These are phyloP conservation scores for Chelonia mydas DNA, from an alignment of 2,797 vertebrate species.

Conservation along the genomic window DNA sequence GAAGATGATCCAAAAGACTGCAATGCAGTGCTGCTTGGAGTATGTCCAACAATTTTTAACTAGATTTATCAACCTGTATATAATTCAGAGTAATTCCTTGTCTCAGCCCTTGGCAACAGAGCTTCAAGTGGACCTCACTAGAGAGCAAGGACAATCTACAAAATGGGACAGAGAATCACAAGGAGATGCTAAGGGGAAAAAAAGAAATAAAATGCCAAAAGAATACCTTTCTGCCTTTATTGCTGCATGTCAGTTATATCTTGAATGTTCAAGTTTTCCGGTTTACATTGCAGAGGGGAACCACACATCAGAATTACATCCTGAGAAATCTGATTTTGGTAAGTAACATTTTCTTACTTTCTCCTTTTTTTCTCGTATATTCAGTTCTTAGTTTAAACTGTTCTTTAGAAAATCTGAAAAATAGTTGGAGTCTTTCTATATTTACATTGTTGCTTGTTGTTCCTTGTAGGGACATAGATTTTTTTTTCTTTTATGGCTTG, in stretches of 20 bases:
- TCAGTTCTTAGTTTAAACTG: not conserved
- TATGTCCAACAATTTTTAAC: conserved; percentile 96
- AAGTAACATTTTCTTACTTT: conserved; percentile 39
- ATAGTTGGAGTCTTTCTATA: not conserved
- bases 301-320: conserved; percentile 87
- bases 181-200: conserved; percentile 74
- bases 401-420: not conserved
- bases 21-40: conserved; percentile 98
- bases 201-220: conserved; percentile 78
- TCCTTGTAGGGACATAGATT: not conserved
- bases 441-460: not conserved
- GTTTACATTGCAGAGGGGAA: conserved; percentile 98
- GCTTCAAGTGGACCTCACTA: conserved; percentile 57
- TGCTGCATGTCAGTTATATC: conserved; percentile 96
- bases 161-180: conserved; percentile 77
- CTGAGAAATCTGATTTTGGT: conserved; percentile 83
- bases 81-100: conserved; percentile 81
- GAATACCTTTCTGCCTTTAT: conserved; percentile 92
- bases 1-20: conserved; percentile 91
- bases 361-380: not conserved
- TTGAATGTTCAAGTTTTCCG: conserved; percentile 98
- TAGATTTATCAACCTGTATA: conserved; percentile 91
- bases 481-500: not conserved
- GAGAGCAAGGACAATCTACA: conserved; percentile 69
- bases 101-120: conserved; percentile 75